Evolutionary conservation across 1,140 invertebrate species (phyloP).

Genomic region (Drosophila teissieri): DNA sequence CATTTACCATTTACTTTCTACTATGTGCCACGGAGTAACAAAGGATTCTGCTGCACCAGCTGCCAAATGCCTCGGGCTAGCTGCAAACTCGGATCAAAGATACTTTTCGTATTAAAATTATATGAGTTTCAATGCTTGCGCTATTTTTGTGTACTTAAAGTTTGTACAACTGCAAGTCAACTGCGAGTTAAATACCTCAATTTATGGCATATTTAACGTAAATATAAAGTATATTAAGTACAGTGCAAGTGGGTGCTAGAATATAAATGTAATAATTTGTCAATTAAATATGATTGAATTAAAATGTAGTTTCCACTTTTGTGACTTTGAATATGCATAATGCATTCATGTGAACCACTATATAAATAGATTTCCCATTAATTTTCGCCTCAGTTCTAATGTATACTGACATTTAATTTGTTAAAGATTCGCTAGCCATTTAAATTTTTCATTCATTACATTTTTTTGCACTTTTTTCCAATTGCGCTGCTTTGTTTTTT

Average conservation of each 20-base stretch:
- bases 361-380: background rate
- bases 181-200: too few relatives aligned
- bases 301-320: background rate
- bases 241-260: too few relatives aligned
- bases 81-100: slow-evolving; percentile 3
- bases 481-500: background rate
- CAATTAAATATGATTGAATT: too few relatives aligned
- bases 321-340: background rate
- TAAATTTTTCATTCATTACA: slow-evolving; percentile 20
- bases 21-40: background rate
- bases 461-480: slow-evolving; percentile 8
- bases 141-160: too few relatives aligned
- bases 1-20: background rate
- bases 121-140: background rate
- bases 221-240: too few relatives aligned
- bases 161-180: too few relatives aligned
- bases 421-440: background rate
- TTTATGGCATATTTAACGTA: too few relatives aligned
- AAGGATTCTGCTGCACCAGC: slow-evolving; percentile 15
- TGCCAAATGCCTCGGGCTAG: slow-evolving; percentile 5
- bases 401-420: background rate
- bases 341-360: too few relatives aligned
- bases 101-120: slow-evolving; percentile 1
- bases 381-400: too few relatives aligned
- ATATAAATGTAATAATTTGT: too few relatives aligned